Percentiles rank a stretch among this genome's conserved stretches.
Conservation (phyloP, 2,888 invertebrate species). For the Alsophila aescularia region DNA sequence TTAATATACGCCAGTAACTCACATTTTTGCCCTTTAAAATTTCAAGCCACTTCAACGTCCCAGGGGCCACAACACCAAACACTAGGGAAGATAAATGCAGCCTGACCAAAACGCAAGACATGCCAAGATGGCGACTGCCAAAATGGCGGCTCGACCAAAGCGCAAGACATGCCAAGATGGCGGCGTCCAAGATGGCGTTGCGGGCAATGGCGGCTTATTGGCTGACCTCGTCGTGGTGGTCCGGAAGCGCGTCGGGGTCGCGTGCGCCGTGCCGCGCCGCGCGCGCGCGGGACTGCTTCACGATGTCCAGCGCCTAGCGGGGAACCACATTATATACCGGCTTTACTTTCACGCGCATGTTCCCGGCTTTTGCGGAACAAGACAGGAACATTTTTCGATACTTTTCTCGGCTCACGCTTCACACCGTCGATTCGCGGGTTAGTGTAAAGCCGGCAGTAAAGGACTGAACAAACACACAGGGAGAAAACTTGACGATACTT, state of each 20-base stretch:
- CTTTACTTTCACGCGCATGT: too few relatives aligned
- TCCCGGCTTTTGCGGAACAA: too few relatives aligned
- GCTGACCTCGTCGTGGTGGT: constrained; percentile 90
- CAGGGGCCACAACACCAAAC: not conserved
- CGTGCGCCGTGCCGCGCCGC: constrained; percentile 88
- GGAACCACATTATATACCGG: not conserved
- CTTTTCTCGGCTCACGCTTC: too few relatives aligned
- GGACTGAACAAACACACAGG: too few relatives aligned
- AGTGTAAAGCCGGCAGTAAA: too few relatives aligned
- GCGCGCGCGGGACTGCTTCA: constrained; percentile 94
- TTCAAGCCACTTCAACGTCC: not conserved
- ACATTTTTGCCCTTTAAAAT: not conserved
- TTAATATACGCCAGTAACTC: not conserved
- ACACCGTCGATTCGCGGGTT: too few relatives aligned
- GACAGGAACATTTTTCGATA: too few relatives aligned
- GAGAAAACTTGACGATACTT: too few relatives aligned
- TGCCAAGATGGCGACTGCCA: not conserved
- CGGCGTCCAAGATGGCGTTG: not conserved
- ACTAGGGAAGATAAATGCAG: constrained; percentile 1
- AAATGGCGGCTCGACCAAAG: too few relatives aligned
- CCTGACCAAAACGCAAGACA: not conserved
- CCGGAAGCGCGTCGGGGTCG: constrained; percentile 89
- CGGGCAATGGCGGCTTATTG: constrained; percentile 17
- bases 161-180: not conserved
- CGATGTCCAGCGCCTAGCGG: constrained; percentile 93